Base-by-base conservation (phyloP, 2,113 vertebrate species). In the Emydura subglobosa region DNA sequence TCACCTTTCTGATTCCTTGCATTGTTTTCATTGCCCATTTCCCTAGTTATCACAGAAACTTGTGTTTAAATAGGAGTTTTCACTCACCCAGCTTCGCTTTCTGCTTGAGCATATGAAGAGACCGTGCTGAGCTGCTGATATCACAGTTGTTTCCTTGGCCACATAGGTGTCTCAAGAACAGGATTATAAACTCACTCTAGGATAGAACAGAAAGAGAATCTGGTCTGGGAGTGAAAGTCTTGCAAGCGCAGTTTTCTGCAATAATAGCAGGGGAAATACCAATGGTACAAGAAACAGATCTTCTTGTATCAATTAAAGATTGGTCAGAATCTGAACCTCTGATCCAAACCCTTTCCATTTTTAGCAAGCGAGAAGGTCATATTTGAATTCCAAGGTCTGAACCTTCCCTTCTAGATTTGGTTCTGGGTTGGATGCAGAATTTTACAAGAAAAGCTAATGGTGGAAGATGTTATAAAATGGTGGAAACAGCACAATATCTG, bases 391-490 rank as follows among this genome's bases (percentile, higher is more conserved):
- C 76, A 85, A 44, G 54, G n/a, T 39, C 22, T 81, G 82, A 88
- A 78, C 7, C 4, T 25, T 31, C 53, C 85, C 80, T 25, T 85
- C 11, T 29, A 17, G 50, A 82, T 89, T 84, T 82, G 44, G 6
- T 27, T 51, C 25, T 68, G 39, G 44, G 54, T 16, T 79, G 42
- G 27, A 82, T 42, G 24, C 88, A 91, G 7, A 79, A 85, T 47
- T 34, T 95, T 19, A 83, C 44, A 83, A 85, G 9, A 91, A 96
- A 92, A 82, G 34, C 24, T 81, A 54, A 74, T 78, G 87, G 90
- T 89, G 25, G 61, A 47, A 92, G 50, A 9, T 17, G 11, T 91
- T 83, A 39, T 13, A 87, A 94, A 91, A 61, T 0, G 0, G 27
- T 29, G 2, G 49, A 78, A 17, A 88, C 91, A 84, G 57, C 25